Conservation (phyloP, 2,113 vertebrate genomes). For the Nothobranchius furzeri region DNA sequence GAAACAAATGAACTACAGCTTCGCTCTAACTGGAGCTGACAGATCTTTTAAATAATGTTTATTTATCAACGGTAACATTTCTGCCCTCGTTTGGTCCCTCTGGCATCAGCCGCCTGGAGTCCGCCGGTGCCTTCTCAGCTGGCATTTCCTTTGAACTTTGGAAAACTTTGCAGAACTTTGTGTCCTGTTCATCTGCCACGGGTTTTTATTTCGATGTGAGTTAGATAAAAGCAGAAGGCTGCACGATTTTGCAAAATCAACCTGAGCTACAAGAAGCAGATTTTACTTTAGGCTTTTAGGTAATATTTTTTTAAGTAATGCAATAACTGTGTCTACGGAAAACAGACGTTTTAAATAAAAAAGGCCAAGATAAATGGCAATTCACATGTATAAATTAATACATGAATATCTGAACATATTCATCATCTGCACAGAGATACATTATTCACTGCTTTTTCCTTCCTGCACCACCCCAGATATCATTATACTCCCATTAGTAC, state of each 20-base stretch:
- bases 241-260: neutral
- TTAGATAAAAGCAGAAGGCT: neutral
- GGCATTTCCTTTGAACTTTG: constrained; percentile 44
- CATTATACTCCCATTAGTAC: constrained; percentile 79
- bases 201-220: constrained; percentile 17
- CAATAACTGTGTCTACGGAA: constrained; percentile 3
- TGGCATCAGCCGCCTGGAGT: constrained; percentile 54
- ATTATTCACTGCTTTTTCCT: constrained; percentile 69
- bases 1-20: constrained; percentile 79
- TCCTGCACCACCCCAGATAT: constrained; percentile 57
- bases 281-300: neutral
- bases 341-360: constrained; percentile 10
- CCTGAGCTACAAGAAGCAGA: neutral
- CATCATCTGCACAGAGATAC: constrained; percentile 70
- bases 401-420: constrained; percentile 76
- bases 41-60: constrained; percentile 86
- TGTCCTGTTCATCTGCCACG: constrained; percentile 1
- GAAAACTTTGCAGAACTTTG: constrained; percentile 57
- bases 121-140: constrained; percentile 26
- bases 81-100: constrained; percentile 49
- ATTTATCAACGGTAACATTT: constrained; percentile 81
- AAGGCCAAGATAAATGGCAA: constrained; percentile 43
- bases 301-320: neutral
- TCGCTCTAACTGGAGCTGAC: constrained; percentile 80
- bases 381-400: constrained; percentile 73